These are phyloP conservation scores for Bimastos eiseni DNA, from an alignment of 2,888 invertebrate species.

Conservation along the genomic window DNA sequence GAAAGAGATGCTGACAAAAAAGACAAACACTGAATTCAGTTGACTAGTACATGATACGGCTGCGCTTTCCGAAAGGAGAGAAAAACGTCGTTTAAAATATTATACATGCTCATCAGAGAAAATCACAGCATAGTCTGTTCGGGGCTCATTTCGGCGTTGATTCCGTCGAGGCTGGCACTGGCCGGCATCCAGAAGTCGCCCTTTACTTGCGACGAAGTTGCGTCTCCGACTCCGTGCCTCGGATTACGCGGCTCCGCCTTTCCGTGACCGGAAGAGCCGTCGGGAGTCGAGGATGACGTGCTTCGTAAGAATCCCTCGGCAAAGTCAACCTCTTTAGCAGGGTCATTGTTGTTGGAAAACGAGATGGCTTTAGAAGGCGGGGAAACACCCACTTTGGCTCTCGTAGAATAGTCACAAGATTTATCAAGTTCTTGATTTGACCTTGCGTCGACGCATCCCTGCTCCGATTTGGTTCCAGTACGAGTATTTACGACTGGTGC, in stretches of 20 bases:
- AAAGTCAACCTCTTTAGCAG: not conserved
- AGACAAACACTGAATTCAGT: not conserved
- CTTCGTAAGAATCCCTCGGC: not conserved
- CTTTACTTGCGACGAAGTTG: not conserved
- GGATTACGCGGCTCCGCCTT: not conserved
- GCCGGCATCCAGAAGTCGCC: not conserved
- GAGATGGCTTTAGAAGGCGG: not conserved
- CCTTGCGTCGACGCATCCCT: not conserved
- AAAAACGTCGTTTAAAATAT: not conserved
- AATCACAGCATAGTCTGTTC: conserved; percentile 1
- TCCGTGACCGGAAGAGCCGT: not conserved
- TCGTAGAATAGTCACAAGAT: not conserved
- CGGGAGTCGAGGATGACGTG: not conserved
- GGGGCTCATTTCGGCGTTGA: not conserved
- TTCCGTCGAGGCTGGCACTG: not conserved
- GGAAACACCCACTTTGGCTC: not conserved
- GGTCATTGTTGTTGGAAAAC: not conserved
- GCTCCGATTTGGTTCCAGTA: not conserved
- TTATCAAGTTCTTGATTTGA: not conserved
- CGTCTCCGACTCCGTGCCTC: not conserved
- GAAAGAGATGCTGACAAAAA: not conserved
- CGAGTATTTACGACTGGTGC: not conserved
- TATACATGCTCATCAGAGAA: not conserved
- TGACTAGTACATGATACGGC: not conserved
- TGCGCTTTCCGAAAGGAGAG: not conserved